A percentile compares a stretch with the other conserved stretches of the same genome.
Conservation (phyloP, 1,140 invertebrate species). For the Lamellibrachia luymesi region DNA sequence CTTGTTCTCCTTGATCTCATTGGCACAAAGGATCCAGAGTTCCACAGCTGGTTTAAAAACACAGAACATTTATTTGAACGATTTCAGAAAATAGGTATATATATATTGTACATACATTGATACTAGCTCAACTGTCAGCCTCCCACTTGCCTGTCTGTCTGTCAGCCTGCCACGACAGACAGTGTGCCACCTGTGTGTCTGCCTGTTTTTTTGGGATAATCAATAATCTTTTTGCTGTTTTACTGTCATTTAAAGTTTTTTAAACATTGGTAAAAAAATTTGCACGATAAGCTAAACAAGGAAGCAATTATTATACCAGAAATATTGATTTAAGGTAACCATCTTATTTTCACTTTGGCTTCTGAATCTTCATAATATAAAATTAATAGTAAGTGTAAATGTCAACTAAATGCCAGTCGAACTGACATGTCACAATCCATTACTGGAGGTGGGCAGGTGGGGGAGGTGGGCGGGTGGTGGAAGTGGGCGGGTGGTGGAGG, state of each 20-base stretch:
- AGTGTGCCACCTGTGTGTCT: too few relatives aligned
- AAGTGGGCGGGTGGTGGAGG: too few relatives aligned
- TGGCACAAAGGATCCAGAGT: not conserved
- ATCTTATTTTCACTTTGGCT: not conserved
- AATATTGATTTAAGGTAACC: not conserved
- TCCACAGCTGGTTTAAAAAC: slow-evolving; percentile 9
- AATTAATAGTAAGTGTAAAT: not conserved
- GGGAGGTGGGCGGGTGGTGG: too few relatives aligned
- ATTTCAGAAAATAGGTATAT: slow-evolving; percentile 10
- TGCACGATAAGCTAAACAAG: too few relatives aligned
- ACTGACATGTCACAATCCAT: not conserved
- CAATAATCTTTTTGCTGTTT: too few relatives aligned
- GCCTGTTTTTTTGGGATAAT: too few relatives aligned
- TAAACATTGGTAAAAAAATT: too few relatives aligned
- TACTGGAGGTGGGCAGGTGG: not conserved
- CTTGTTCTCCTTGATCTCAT: not conserved
- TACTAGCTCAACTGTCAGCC: not conserved
- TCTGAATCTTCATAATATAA: not conserved
- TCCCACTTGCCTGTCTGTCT: not conserved
- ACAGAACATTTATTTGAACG: slow-evolving; percentile 2
- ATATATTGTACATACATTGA: not conserved
- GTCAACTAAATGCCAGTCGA: not conserved
- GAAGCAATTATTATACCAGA: too few relatives aligned
- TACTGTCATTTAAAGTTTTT: too few relatives aligned
- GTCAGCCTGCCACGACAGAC: too few relatives aligned